phyloP scores from a whole-genome alignment of 2,797 vertebrate genomes.

The Otolemur crassicaudatus region DNA sequence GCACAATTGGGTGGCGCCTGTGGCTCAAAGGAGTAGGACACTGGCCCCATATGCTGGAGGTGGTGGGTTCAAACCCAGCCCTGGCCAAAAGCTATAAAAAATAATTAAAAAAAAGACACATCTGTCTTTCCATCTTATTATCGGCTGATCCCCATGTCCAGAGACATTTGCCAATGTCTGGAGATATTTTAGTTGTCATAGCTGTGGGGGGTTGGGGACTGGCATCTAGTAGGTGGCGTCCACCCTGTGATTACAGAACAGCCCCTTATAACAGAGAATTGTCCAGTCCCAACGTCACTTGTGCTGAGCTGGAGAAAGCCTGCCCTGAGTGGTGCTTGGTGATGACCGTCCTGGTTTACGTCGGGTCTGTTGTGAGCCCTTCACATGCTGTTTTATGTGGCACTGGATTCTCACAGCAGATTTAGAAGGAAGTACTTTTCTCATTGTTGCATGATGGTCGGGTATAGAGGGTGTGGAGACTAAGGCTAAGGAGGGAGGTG shows the following conservation, averaged over 20 bases:
- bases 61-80: too few relatives aligned
- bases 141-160: too few relatives aligned
- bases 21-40: too few relatives aligned
- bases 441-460: too few relatives aligned
- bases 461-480: neutral
- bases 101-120: too few relatives aligned
- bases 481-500: neutral
- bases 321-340: accelerated
- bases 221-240: neutral
- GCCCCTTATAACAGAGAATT: neutral
- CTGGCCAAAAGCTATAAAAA: too few relatives aligned
- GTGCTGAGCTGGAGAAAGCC: neutral
- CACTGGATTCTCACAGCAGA: neutral
- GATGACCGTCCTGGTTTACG: accelerated
- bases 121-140: neutral
- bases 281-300: neutral
- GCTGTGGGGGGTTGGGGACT: too few relatives aligned
- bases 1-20: too few relatives aligned
- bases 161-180: neutral
- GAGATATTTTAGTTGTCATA: neutral
- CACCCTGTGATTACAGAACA: neutral
- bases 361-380: neutral
- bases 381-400: accelerated
- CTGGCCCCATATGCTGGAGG: too few relatives aligned
- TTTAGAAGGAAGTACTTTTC: neutral